Evolutionary conservation across 1,140 invertebrate genomes (phyloP), one percentile per base, ranked within the genome.

Genomic region (Scaptomyza montana): DNA sequence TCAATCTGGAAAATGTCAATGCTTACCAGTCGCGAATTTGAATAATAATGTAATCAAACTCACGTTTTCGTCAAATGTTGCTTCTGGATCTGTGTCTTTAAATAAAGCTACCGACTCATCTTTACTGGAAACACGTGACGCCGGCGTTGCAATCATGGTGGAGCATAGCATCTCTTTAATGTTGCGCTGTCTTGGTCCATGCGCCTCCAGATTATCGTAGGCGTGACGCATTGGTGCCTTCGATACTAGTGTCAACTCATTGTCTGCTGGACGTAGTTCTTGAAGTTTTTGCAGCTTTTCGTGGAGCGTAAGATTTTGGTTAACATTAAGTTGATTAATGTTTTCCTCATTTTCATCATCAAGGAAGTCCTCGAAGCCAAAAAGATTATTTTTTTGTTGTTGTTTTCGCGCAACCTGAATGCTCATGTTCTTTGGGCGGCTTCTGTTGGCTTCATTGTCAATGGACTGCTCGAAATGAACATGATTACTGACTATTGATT

Each of bases 111-210:
- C 8, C 2, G 85, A 68, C 25, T 78, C 72, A 4, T 80, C 51
- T 13, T 16, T 45, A 53, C 21, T 6, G 13, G 25, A 39, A 68
- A 47, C 47, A 21, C 49, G 10, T 12, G 21, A 9, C 12, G 39
- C 5, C 7, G 56, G 28, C 0, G 43, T 21, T 0, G 21, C 56
- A 33, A 89, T 67, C 89, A 90, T 90, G 1, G 89, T 90, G 7
- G 89, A 90, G 36, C 86, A 91, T 0, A 91, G 21, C 71, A 69
- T 89, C 7, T 91, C 65, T 21, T 77, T 89, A 7, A 91, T 89
- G 9, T 67, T 77, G 0, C 36, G 64, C 61, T 91, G 90, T 19
- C 49, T 71, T 2, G 68, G 54, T 6, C 47, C 41, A 10, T 19
- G 12, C 0, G 60, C 53, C 4, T 33, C 21, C n/a, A 76, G 30